A percentile compares a stretch with the other conserved stretches of the same genome.
Evolutionary conservation across 2,113 vertebrate species (phyloP).

Genomic region (Clinocottus analis): DNA sequence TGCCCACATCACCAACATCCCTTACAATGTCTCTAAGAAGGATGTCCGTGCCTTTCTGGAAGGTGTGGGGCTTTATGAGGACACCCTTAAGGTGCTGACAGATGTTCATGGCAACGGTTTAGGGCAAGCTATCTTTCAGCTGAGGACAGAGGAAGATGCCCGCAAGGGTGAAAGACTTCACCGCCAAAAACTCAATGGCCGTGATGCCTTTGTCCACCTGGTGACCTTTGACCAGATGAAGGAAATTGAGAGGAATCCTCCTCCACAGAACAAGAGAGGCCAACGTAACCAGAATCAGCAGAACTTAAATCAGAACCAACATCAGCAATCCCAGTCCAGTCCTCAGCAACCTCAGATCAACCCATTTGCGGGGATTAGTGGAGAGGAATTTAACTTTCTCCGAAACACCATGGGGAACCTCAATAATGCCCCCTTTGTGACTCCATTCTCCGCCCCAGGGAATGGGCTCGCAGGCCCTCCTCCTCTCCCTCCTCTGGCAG

Average conservation of each 20-base stretch:
- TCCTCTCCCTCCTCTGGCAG: constrained; percentile 89
- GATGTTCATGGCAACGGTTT: constrained; percentile 94
- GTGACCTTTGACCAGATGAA: constrained; percentile 95
- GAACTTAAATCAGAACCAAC: constrained; percentile 69
- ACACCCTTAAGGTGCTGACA: constrained; percentile 91
- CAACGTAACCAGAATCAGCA: constrained; percentile 81
- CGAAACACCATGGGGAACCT: constrained; percentile 88
- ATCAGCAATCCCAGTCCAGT: constrained; percentile 62
- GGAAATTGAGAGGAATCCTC: constrained; percentile 95
- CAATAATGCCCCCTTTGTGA: constrained; percentile 90
- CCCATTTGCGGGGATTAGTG: constrained; percentile 80
- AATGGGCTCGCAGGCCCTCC: constrained; percentile 91
- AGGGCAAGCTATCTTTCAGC: constrained; percentile 96
- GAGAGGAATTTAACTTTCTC: constrained; percentile 92
- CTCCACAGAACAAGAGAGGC: constrained; percentile 91
- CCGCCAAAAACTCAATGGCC: constrained; percentile 96
- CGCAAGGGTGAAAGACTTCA: constrained; percentile 95
- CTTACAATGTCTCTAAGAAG: constrained; percentile 95
- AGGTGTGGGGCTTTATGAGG: constrained; percentile 93
- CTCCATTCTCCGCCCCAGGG: constrained; percentile 88
- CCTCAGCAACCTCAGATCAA: constrained; percentile 75
- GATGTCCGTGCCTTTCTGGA: constrained; percentile 95
- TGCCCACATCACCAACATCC: constrained; percentile 96
- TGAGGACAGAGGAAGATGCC: constrained; percentile 95
- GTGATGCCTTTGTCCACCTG: constrained; percentile 95